A percentile compares a stretch with the other conserved stretches of the same genome.
These are phyloP conservation scores for Copidosoma floridanum DNA, from an alignment of 1,140 invertebrate genomes.

Conservation along the genomic window DNA sequence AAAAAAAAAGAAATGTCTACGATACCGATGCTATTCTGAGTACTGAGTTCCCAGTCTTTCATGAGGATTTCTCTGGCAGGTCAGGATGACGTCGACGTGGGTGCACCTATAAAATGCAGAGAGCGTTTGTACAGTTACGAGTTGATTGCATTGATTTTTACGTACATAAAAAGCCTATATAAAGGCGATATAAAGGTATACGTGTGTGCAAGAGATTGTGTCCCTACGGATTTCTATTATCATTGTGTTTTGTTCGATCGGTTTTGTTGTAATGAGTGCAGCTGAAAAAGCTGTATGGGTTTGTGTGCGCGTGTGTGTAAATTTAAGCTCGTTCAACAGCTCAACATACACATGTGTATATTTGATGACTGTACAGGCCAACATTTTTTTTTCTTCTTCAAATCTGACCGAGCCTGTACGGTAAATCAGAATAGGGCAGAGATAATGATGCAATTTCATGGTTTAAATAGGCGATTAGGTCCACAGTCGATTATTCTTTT, in stretches of 20 bases:
- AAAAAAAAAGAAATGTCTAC: slow-evolving; percentile 54
- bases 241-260: no score
- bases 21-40: slow-evolving; percentile 59
- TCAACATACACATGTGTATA: slow-evolving; percentile 7
- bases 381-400: not conserved
- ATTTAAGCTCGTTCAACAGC: no score
- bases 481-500: slow-evolving; percentile 11
- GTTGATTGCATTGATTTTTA: slow-evolving; percentile 25
- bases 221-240: no score
- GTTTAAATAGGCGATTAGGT: slow-evolving; percentile 3
- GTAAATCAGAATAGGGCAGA: not conserved
- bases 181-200: not conserved
- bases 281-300: no score
- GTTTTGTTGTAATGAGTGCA: no score
- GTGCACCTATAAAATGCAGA: slow-evolving; percentile 57
- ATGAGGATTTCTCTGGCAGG: slow-evolving; percentile 59
- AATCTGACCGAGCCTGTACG: not conserved
- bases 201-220: not conserved
- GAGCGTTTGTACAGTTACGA: slow-evolving; percentile 46
- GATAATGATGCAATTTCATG: slow-evolving; percentile 11
- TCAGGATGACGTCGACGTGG: slow-evolving; percentile 58
- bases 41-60: slow-evolving; percentile 60
- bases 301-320: slow-evolving; percentile 5
- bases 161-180: slow-evolving; percentile 23
- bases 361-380: not conserved